Base-by-base conservation (phyloP, 2,888 invertebrate species). In the Trichogramma dendrolimi region DNA sequence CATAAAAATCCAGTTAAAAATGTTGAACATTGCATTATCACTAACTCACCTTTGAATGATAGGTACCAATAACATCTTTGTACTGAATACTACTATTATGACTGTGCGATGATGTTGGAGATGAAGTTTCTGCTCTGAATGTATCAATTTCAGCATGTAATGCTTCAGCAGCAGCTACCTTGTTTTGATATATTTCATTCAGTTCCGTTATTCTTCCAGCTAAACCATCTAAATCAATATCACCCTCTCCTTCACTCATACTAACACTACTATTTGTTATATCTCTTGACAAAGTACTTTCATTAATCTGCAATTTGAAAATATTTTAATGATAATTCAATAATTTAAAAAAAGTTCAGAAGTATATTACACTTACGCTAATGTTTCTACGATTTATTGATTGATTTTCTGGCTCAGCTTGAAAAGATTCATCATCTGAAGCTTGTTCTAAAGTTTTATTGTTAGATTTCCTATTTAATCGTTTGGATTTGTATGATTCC, bases 51-150 rank as follows among this genome's bases (percentile, higher is more conserved):
- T 87, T 88, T 59, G 79, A 83, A 55, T 86, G 84, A 75, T 86
- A 87, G 64, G 89, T 87, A 69, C 88, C 88, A 72, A 88, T 85
- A 59, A 88, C 82, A 14, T 88, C 87, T 73, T 87, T 87, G 75
- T 89, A 89, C 68, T 89, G 90, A 40, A 88, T 87, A 7, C 88
- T 85, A 69, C 85, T 81, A 70, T 83, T 84, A 61, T 86, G 82
- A 65, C 83, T 83, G 55, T 80, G 78, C 2, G 81, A 81, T 10
- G 82, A 82, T 50, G 79, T 80, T 63, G 82, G 81, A 55, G 83
- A 82, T 2, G 79, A 78, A 7, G 79, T 70, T 67, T 83, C 83
- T 1, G 71, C 74, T 62, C 79, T 77, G 48, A 81, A 73, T 44
- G 82, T 80, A 70, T 83, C 82, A 55, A 83, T 75, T 69, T 84